Evolutionary conservation across 2,797 vertebrate species (phyloP).

Genomic region (Graptemys geographica): DNA sequence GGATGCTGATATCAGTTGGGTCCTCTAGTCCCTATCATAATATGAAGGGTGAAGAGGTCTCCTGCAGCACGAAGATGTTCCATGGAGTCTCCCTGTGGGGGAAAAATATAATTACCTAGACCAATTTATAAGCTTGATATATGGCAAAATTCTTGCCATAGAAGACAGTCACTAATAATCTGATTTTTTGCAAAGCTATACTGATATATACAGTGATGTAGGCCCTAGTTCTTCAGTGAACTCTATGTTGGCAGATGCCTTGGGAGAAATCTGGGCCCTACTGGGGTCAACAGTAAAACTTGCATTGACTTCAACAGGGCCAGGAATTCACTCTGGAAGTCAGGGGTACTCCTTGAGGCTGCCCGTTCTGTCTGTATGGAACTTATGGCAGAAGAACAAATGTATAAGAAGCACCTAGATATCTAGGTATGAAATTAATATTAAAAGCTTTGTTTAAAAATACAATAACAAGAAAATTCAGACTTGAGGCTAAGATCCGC

Average conservation of each 20-base stretch:
- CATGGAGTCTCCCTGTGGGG: not conserved
- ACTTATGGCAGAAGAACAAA: not conserved
- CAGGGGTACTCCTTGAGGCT: fast-evolving
- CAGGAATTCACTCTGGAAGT: fast-evolving
- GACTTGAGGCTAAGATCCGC: not conserved
- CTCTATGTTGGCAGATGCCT: not conserved
- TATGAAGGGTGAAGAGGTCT: not conserved
- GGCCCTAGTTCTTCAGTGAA: not conserved
- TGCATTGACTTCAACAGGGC: not conserved
- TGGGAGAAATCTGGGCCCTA: not conserved
- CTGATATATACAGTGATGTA: not conserved
- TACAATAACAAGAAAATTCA: not conserved
- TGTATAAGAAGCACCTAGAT: not conserved
- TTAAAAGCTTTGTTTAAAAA: not conserved
- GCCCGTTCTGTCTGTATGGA: not conserved
- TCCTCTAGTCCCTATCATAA: not conserved
- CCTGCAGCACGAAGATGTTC: not conserved
- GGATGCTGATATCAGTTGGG: not conserved
- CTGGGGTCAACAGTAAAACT: not conserved
- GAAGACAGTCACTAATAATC: not conserved
- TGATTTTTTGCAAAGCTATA: not conserved
- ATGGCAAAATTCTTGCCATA: conserved; percentile 33
- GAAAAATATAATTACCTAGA: conserved; percentile 24
- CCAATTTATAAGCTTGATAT: not conserved
- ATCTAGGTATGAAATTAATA: not conserved